phyloP scores from a whole-genome alignment of 1,140 invertebrate species.

The Rhyacophila brunnea region DNA sequence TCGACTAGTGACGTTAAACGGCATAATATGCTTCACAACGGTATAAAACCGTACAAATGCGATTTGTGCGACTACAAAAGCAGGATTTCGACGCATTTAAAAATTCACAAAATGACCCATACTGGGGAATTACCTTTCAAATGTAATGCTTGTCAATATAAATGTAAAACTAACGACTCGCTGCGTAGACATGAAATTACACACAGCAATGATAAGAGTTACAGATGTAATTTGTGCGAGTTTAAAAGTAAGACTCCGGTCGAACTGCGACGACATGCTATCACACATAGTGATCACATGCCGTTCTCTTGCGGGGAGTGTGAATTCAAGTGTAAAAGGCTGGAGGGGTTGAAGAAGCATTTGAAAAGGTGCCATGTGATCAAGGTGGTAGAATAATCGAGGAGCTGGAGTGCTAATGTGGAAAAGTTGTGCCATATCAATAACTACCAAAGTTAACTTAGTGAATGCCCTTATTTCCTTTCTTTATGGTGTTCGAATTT shows the following conservation, averaged over 20 bases:
- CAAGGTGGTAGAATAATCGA: no score
- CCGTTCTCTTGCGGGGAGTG: slow-evolving; percentile 1
- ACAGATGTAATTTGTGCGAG: background rate
- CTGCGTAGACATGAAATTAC: background rate
- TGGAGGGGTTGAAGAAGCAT: background rate
- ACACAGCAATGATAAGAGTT: background rate
- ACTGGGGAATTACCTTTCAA: background rate
- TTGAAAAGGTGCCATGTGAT: no score
- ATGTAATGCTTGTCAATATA: background rate
- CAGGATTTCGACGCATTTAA: no score
- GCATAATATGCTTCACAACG: no score
- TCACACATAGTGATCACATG: background rate
- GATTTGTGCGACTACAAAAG: no score
- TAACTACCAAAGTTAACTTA: no score
- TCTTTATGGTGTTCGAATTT: no score
- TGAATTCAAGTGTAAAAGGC: background rate
- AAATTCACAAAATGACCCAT: no score
- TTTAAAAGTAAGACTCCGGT: background rate
- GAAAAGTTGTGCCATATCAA: no score
- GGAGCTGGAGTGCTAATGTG: no score
- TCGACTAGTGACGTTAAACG: background rate
- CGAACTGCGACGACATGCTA: background rate
- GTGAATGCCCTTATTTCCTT: no score
- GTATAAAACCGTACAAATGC: no score
- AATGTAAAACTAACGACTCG: background rate